phyloP scores from a whole-genome alignment of 2,888 invertebrate species.

The Leptopilina myrica region DNA sequence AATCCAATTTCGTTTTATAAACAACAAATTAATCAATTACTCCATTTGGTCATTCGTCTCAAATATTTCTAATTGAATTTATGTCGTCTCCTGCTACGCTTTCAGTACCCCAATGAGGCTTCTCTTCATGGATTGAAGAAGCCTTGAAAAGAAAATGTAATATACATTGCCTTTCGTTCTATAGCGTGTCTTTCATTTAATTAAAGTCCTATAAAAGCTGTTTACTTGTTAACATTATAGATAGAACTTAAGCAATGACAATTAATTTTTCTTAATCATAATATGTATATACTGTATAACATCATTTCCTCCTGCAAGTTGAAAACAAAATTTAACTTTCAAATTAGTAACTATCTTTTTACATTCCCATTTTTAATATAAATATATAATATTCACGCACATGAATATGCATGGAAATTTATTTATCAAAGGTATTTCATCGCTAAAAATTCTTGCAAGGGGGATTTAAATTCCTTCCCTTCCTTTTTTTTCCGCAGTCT shows the following conservation, averaged over 20 bases:
- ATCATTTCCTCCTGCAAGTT: not conserved
- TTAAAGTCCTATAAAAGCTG: conserved; percentile 3
- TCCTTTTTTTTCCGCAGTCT: not conserved
- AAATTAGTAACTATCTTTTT: too few species aligned
- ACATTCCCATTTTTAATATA: not conserved
- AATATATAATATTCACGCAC: not conserved
- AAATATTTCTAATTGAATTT: not conserved
- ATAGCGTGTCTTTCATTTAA: conserved; percentile 8
- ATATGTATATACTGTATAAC: too few species aligned
- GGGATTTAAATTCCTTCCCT: not conserved
- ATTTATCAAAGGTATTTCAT: not conserved
- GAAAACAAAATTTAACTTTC: too few species aligned
- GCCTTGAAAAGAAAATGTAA: conserved; percentile 15
- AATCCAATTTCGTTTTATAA: not conserved
- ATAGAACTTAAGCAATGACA: not conserved
- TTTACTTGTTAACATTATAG: conserved; percentile 1
- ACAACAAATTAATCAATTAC: not conserved
- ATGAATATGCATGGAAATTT: not conserved
- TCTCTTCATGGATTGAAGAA: conserved; percentile 15
- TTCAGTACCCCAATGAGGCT: conserved; percentile 16
- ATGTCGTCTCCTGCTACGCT: conserved; percentile 4
- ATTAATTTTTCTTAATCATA: conserved; percentile 1
- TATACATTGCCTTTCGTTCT: not conserved
- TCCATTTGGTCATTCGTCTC: not conserved
- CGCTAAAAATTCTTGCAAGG: too few species aligned